These are phyloP conservation scores for Metaphire vulgaris DNA, from an alignment of 1,140 invertebrate species.

Conservation along the genomic window DNA sequence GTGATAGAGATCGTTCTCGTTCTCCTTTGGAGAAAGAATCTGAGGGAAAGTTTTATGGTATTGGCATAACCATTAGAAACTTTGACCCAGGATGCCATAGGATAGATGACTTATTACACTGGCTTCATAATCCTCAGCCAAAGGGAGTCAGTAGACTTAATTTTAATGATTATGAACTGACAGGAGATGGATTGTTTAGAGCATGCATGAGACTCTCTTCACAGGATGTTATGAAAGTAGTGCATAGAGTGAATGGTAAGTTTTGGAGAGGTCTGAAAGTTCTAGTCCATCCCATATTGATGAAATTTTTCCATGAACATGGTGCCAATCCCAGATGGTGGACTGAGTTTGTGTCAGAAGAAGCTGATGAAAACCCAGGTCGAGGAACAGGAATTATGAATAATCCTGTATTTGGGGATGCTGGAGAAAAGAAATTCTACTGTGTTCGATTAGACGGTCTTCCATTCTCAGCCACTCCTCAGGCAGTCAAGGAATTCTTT, in stretches of 20 bases:
- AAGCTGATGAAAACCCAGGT: no score
- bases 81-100: slow-evolving; percentile 29
- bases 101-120: background rate
- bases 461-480: slow-evolving; percentile 65
- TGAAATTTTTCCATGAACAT: background rate
- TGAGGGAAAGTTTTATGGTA: slow-evolving; percentile 10
- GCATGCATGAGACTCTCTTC: background rate
- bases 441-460: slow-evolving; percentile 68
- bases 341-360: background rate
- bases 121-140: background rate
- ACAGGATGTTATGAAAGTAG: background rate
- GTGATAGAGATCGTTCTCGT: slow-evolving; percentile 16
- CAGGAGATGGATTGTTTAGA: background rate
- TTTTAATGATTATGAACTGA: background rate
- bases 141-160: background rate
- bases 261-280: background rate
- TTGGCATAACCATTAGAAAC: slow-evolving; percentile 30
- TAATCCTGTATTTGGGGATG: background rate
- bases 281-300: background rate
- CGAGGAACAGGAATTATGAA: no score
- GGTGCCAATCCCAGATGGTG: background rate
- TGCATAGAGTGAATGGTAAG: background rate
- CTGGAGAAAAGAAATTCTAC: slow-evolving; percentile 5
- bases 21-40: background rate
- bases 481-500: slow-evolving; percentile 74